These are phyloP conservation scores for Myotis myotis DNA, from an alignment of 2,797 vertebrate genomes.

Conservation along the genomic window DNA sequence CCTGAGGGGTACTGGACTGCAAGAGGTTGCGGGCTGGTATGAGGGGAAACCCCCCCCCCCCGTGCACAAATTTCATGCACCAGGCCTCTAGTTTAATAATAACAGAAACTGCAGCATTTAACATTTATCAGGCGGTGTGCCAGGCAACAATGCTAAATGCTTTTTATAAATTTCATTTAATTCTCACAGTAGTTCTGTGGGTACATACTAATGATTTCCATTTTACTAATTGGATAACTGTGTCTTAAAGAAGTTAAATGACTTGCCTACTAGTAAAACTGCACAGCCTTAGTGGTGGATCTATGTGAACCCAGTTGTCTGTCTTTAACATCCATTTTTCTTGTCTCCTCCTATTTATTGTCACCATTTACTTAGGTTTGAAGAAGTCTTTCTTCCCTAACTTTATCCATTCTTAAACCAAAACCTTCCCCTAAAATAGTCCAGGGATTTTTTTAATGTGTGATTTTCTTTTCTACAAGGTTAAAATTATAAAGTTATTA, in stretches of 20 bases:
- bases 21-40: too few species aligned
- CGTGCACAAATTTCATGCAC: too few species aligned
- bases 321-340: slow-evolving; percentile 10
- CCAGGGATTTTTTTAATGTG: slow-evolving; percentile 2
- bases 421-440: neutral
- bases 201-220: neutral
- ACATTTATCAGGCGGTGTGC: slow-evolving; percentile 13
- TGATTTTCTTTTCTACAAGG: slow-evolving; percentile 1
- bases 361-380: slow-evolving; percentile 21
- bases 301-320: neutral
- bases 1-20: too few species aligned
- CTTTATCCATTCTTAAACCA: neutral
- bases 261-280: neutral
- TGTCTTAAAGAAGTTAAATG: slow-evolving; percentile 28
- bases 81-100: neutral
- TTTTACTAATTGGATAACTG: slow-evolving; percentile 29
- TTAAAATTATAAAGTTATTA: slow-evolving; percentile 38
- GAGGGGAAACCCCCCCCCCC: too few species aligned
- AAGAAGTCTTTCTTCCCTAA: slow-evolving; percentile 32
- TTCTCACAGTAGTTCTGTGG: neutral
- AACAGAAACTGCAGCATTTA: slow-evolving; percentile 20
- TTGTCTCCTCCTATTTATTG: neutral
- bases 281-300: neutral
- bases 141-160: slow-evolving; percentile 21
- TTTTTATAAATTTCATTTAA: slow-evolving; percentile 47